Base-by-base conservation (phyloP, 2,113 vertebrate genomes). In the Speoplatyrhinus poulsoni region DNA sequence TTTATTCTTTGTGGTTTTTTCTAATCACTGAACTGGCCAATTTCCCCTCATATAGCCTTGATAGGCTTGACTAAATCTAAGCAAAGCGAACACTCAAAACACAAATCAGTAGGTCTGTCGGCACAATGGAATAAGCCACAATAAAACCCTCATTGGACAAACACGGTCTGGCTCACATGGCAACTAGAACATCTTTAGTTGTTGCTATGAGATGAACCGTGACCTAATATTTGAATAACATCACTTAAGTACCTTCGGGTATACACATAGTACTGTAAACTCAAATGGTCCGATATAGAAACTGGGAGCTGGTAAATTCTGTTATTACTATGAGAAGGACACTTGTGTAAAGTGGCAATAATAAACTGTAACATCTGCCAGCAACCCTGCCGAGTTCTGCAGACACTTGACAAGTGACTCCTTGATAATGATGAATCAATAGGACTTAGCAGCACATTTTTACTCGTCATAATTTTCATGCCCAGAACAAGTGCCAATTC, bases 101-200 rank as follows among this genome's bases (percentile, higher is more conserved):
- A 41, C 63, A 48, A 81, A 75, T 72, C 60, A 12, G 50, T 60
- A 50, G 75, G 72, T 16, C 36, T 6, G 36, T 41, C 36, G 7
- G 36, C 0, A 41, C 54, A 47, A 17, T 11, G 61, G 75, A 75
- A 79, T 12, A 60, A 54, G 33, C 76, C 9, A 62, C 81, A 77
- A 82, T 72, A 87, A 87, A 84, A 70, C 75, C 77, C 61, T 54
- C 26, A n/a, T 68, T 19, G 46, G 62, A 69, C 62, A 52, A 46
- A 75, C 60, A 46, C 61, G 59, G 64, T 63, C 70, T 46, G 46
- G 72, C 65, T 85, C 79, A 82, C 87, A 84, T 90, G 81, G 82
- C 77, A 87, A 88, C 87, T 26, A 26, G 60, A 72, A 6, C 67
- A 73, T 75, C 62, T 60, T 46, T 60, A 50, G 41, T 52, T 73